Conservation (phyloP, 2,797 vertebrate species). For the Melanogrammus aeglefinus region DNA sequence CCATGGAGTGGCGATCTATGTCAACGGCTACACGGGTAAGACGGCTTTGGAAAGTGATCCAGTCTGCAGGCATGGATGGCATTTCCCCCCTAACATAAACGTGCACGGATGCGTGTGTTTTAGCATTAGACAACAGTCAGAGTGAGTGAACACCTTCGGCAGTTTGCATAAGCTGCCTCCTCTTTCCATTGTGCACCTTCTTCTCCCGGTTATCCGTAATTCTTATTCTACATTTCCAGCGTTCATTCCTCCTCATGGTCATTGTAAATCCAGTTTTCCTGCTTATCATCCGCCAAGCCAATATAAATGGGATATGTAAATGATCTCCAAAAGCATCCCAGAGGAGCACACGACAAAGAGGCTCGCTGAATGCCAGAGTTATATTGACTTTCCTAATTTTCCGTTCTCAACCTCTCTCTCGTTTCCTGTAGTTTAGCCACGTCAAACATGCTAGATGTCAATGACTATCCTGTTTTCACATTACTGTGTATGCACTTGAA, state of each 20-base stretch:
- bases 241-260: too few species aligned
- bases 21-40: conserved; percentile 96
- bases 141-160: too few species aligned
- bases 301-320: conserved; percentile 15
- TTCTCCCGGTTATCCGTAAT: too few species aligned
- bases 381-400: background rate
- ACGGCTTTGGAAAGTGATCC: background rate
- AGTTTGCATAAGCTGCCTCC: too few species aligned
- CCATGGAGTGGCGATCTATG: conserved; percentile 90
- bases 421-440: background rate
- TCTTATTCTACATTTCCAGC: too few species aligned
- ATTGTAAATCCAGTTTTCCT: background rate
- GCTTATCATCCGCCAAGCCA: background rate
- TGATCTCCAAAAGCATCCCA: conserved; percentile 3
- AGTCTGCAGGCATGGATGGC: background rate
- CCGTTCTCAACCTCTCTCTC: background rate
- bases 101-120: background rate
- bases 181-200: too few species aligned
- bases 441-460: background rate
- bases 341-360: background rate
- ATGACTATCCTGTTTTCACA: background rate
- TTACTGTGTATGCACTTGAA: background rate
- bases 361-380: background rate
- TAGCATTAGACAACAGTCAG: too few species aligned
- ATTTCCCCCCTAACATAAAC: too few species aligned